These are phyloP conservation scores for Oxygymnocypris stewartii DNA, from an alignment of 2,113 vertebrate species.

Conservation along the genomic window DNA sequence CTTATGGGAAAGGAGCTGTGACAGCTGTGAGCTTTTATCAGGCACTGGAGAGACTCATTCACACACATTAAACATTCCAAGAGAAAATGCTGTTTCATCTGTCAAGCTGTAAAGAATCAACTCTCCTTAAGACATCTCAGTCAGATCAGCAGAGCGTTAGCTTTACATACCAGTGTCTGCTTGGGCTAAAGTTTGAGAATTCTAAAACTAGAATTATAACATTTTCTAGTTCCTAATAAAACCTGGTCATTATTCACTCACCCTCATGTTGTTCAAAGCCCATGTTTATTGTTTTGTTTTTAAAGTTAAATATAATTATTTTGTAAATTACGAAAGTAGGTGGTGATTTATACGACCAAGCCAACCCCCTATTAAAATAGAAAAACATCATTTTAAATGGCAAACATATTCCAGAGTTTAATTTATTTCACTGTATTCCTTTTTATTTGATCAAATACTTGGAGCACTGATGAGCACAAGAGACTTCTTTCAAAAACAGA, in stretches of 20 bases:
- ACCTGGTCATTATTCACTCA: not conserved
- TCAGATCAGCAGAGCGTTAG: not conserved
- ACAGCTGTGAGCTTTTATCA: conserved; percentile 13
- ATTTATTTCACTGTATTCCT: not conserved
- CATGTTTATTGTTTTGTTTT: not conserved
- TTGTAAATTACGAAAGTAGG: not conserved
- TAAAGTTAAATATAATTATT: not conserved
- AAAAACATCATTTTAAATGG: not conserved
- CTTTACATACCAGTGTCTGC: not conserved
- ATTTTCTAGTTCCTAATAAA: not conserved
- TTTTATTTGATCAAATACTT: not conserved
- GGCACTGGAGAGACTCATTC: not conserved
- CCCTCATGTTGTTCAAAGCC: not conserved
- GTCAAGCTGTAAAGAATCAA: not conserved
- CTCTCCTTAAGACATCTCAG: not conserved
- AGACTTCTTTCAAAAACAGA: not conserved
- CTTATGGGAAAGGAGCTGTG: not conserved
- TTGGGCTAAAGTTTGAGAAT: not conserved
- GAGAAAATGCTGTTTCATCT: conserved; percentile 1
- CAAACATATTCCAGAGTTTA: not conserved
- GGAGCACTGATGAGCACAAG: not conserved
- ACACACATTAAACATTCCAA: conserved; percentile 7
- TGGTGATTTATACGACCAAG: not conserved
- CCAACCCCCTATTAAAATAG: not conserved
- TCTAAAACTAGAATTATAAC: not conserved